Conservation (phyloP, 30 jellyfish, hydroid and myxozoan genomes). For the Pseudorhiza aurosa region DNA sequence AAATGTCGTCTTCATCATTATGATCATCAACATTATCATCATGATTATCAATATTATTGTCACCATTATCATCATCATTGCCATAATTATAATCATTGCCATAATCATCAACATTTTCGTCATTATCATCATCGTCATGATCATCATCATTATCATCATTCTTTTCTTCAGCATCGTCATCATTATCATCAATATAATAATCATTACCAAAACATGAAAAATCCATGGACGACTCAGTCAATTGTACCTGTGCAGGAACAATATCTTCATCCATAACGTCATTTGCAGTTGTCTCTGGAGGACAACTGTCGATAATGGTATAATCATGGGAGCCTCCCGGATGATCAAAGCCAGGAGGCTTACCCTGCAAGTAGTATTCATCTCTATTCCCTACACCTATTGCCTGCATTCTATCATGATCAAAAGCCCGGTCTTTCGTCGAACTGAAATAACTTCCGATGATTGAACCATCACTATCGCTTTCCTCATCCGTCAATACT, state of each 20-base stretch:
- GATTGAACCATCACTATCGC: too few relatives aligned
- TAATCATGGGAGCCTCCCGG: too few relatives aligned
- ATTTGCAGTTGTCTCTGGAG: background rate
- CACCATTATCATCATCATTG: background rate
- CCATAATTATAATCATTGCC: background rate
- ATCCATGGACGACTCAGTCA: background rate
- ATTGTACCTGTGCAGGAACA: background rate
- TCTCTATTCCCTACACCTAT: too few relatives aligned
- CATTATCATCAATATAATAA: background rate
- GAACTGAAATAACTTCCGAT: too few relatives aligned
- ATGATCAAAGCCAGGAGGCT: too few relatives aligned
- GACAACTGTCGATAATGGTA: background rate
- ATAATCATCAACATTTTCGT: background rate
- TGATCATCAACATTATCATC: background rate
- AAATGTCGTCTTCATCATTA: background rate
- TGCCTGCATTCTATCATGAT: too few relatives aligned
- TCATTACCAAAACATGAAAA: background rate
- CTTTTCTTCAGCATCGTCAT: background rate
- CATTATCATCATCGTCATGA: background rate
- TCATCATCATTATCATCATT: background rate
- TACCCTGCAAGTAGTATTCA: too few relatives aligned
- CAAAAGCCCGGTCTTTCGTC: too few relatives aligned
- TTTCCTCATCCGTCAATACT: too few relatives aligned
- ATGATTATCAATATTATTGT: too few relatives aligned
- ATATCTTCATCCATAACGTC: background rate